Evolutionary conservation across 2,888 invertebrate species (phyloP).

Genomic region (Campoletis raptor): DNA sequence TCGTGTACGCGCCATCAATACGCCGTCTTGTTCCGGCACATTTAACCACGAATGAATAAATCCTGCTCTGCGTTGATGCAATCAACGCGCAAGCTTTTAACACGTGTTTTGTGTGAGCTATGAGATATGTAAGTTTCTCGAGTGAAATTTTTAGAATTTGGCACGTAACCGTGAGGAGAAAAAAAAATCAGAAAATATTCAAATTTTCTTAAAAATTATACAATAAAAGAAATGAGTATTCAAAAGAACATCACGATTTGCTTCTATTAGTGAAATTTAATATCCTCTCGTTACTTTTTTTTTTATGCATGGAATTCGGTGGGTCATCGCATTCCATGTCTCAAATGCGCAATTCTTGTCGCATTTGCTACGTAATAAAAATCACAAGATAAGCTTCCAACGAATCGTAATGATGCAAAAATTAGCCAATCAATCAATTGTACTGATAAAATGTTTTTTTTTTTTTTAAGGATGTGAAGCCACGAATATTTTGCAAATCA

Average conservation of each 20-base stretch:
- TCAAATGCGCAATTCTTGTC: background rate
- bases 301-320: background rate
- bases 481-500: background rate
- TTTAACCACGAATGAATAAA: slow-evolving; percentile 36
- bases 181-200: background rate
- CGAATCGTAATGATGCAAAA: background rate
- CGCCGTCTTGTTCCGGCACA: slow-evolving; percentile 43
- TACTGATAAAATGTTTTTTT: background rate
- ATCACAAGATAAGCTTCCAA: background rate
- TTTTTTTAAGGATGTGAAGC: background rate
- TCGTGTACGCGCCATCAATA: slow-evolving; percentile 71
- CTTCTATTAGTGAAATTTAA: background rate
- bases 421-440: background rate
- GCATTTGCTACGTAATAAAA: background rate
- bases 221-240: background rate
- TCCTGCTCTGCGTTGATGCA: slow-evolving; percentile 18
- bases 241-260: background rate
- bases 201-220: background rate
- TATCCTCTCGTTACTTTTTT: background rate
- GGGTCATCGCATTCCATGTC: background rate
- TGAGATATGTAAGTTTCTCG: slow-evolving; percentile 5
- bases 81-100: slow-evolving; percentile 21
- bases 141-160: slow-evolving; percentile 27
- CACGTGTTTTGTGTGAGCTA: slow-evolving; percentile 45
- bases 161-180: background rate